Evolutionary conservation across 2,888 invertebrate genomes (phyloP), one percentile per base, ranked within the genome.

Genomic region (Psylliodes chrysocephalus): DNA sequence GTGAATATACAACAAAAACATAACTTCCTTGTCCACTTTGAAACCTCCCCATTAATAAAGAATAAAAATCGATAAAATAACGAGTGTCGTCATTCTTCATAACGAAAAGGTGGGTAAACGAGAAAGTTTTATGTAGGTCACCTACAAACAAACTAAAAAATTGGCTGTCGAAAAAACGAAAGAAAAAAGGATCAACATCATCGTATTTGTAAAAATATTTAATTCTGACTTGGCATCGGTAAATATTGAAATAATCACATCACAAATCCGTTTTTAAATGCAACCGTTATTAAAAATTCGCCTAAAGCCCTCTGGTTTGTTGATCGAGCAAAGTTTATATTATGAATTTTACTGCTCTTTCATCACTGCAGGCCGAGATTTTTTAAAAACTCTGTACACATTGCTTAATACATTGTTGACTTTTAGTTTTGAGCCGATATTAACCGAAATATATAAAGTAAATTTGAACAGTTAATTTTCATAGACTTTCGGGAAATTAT

Each of bases 261-360:
- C 72, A 71, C 68, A 71, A 70, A 71, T 71, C 66, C 69, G 69
- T 70, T 73, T 73, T 70, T 66, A 71, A 75, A 72, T 75, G 73
- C 71, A 74, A 73, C 71, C 64, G 72, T 75, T 75, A 77, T 76
- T 76, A 78, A 76, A 77, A 78, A 77, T 77, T 72, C 73, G 75
- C 74, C 72, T 60, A 65, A 56, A 70, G 73, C 79, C 76, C 69
- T 68, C 68, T 75, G 79, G 76, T 73, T 51, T 80, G 79, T 81
- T 79, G 79, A 78, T 78, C 75, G 76, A 77, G 79, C 75, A 79
- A 79, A 79, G 79, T 81, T 79, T 79, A 77, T 79, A 79, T 79
- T 79, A 81, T 78, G 79, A 79, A 79, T 78, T 80, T 78, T 78
- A 78, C 78, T 79, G 79, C 78, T 77, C 76, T 80, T 78, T 77